phyloP scores from a whole-genome alignment of 1,140 invertebrate species.

The Drosophila quadrilineata region DNA sequence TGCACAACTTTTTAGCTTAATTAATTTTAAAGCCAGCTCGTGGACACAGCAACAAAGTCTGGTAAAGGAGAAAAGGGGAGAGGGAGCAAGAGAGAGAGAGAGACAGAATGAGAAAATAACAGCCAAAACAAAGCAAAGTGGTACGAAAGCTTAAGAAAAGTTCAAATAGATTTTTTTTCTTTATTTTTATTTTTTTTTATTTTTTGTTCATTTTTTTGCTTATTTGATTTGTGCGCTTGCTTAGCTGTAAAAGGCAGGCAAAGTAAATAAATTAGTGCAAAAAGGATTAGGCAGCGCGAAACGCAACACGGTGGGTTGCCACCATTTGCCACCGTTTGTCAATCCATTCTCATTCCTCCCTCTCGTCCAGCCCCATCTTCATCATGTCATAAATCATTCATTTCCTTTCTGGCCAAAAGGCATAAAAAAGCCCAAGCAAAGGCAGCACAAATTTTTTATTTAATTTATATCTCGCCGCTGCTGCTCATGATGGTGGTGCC shows the following conservation, averaged over 20 bases:
- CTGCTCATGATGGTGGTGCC: too few relatives aligned
- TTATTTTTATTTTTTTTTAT: too few relatives aligned
- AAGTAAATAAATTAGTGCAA: slow-evolving; percentile 66
- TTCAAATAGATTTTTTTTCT: slow-evolving; percentile 62
- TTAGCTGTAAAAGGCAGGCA: slow-evolving; percentile 41
- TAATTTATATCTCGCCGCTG: slow-evolving; percentile 50
- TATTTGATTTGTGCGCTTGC: slow-evolving; percentile 50
- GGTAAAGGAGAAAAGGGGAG: neutral
- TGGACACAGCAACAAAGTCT: neutral
- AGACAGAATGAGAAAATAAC: neutral
- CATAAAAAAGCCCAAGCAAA: slow-evolving; percentile 34
- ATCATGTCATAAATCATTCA: slow-evolving; percentile 62
- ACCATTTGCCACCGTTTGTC: neutral
- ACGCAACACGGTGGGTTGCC: too few relatives aligned
- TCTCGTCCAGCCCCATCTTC: neutral
- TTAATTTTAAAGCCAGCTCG: slow-evolving; percentile 54
- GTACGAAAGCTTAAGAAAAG: slow-evolving; percentile 22
- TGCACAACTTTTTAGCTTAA: slow-evolving; percentile 61
- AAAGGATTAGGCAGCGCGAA: slow-evolving; percentile 50
- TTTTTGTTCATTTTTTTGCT: too few relatives aligned
- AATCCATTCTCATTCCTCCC: neutral
- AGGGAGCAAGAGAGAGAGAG: neutral
- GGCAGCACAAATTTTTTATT: too few relatives aligned
- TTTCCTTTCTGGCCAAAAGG: slow-evolving; percentile 41
- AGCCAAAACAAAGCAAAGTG: neutral